Evolutionary conservation across 2,888 invertebrate genomes (phyloP), one percentile per base, ranked within the genome.

Genomic region (Synergus gifuensis): DNA sequence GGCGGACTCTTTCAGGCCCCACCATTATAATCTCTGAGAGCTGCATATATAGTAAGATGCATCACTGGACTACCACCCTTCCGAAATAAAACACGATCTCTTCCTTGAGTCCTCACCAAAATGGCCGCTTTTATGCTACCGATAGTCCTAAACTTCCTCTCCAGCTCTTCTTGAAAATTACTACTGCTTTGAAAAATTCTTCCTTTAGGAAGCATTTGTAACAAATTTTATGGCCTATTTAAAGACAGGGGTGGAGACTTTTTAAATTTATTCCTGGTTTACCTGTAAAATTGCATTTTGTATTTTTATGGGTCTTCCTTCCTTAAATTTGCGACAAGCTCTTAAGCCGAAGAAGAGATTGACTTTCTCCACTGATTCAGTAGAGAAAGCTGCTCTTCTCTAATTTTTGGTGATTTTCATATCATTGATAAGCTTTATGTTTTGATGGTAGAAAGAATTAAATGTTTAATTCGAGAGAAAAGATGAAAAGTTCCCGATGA

Each of bases 1-100:
- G 89, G 88, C 89, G 89, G 89, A 84, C 87, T 86, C 87, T 84
- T 82, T 83, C 80, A 84, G 79, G 81, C 86, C 86, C 84, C 87
- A 82, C 84, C 84, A 84, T 83, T 82, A 80, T 83, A 81, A 83
- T 84, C 82, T 83, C 82, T 83, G 80, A 80, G 80, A 83, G 82
- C 18, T 60, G 44, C 63, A 76, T 76, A 76, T 18, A 62, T 81
- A 81, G 81, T 83, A 83, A 81, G 79, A 79, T 58, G 67, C 80
- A 79, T 78, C 82, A 83, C 80, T 78, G 79, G 81, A 82, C 80
- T 79, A 79, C 81, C 78, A 77, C 76, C 76, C 79, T 82, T 78
- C 76, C 58, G 54, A 69, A 77, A 79, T 64, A 63, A 42, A 63
- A 73, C 69, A 18, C 58, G 9, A 63, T 46, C 77, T 73, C 60